Evolutionary conservation across 2,113 vertebrate genomes (phyloP).

Genomic region (Pachypanchax playfairii): DNA sequence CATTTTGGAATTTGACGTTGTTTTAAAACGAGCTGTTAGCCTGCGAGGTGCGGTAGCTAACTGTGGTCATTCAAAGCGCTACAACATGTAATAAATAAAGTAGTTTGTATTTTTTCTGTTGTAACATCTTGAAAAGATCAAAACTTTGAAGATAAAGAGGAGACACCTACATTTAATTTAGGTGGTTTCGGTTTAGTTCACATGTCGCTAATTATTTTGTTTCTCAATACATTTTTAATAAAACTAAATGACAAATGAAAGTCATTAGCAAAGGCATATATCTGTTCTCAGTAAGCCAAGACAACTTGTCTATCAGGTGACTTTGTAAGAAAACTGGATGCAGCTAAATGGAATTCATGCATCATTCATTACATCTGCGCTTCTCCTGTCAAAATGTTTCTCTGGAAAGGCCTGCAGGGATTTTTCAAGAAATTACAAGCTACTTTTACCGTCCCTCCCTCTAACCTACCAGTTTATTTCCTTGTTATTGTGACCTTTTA

Average conservation of each 20-base stretch:
- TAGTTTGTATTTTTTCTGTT: too few relatives aligned
- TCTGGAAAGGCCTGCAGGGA: not conserved
- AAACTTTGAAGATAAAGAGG: too few relatives aligned
- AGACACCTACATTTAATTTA: not conserved
- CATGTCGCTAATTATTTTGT: not conserved
- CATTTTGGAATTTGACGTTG: too few relatives aligned
- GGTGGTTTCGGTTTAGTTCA: not conserved
- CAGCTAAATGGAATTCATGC: conserved; percentile 6
- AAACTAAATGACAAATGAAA: too few relatives aligned
- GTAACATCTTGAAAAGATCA: too few relatives aligned
- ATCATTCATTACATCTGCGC: conserved; percentile 7
- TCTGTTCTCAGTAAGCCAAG: not conserved
- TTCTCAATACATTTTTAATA: too few relatives aligned
- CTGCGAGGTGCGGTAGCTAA: too few relatives aligned
- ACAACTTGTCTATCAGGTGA: not conserved
- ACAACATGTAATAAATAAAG: too few relatives aligned
- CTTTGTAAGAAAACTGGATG: not conserved
- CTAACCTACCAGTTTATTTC: not conserved
- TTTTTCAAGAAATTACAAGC: not conserved
- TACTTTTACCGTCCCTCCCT: not conserved
- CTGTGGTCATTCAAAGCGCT: too few relatives aligned
- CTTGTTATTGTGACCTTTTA: conserved; percentile 12
- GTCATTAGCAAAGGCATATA: not conserved
- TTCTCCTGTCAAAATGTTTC: conserved; percentile 5
- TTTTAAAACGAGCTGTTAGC: too few relatives aligned